Evolutionary conservation across 2,797 vertebrate species (phyloP), one percentile per base, ranked within the genome.

Genomic region (Manis pentadactyla): DNA sequence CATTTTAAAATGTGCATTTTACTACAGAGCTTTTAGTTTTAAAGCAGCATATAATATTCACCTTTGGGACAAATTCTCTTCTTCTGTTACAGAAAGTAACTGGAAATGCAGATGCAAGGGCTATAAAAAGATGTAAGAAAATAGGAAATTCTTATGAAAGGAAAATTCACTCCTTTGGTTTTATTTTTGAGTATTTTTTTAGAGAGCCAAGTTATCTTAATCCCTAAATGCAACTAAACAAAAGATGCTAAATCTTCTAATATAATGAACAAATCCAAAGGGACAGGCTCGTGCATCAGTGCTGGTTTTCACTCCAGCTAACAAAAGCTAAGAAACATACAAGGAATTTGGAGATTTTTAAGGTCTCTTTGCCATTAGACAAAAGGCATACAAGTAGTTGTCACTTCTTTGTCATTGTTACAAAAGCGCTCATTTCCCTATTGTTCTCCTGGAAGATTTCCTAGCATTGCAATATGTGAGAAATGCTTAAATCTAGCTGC

Each of bases 1-100:
- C 96, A 86, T 97, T 98, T 98, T 97, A 97, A 98, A 94, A 90
- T 90, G 95, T 93, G 77, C 59, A 0, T 95, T 96, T 97, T 97
- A 94, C 94, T 95, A 93, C 51, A 75, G 90, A 93, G 96, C 93
- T 95, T 96, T 97, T 83, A 68, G 69, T 97, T 97, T 93, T 96
- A 97, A 96, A 97, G 81, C 71, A 55, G 84, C 0, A 0, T 85
- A 77, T 97, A 95, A 95, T 91, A 94, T 86, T 93, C 4, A 57
- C 97, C 96, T 97, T 95, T 96, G 95, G 96, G 97, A 97, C 81
- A 98, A 87, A 96, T 96, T 97, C 77, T 93, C 87, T 94, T 89
- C 85, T 96, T 79, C 92, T 97, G 83, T 96, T 97, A 78, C 61
- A 59, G 78, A 97, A 97, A 97, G 93, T 96, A 97, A 92, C 1